Evolutionary conservation across 2,113 vertebrate species (phyloP), one percentile per base, ranked within the genome.

Genomic region (Dromaius novaehollandiae): DNA sequence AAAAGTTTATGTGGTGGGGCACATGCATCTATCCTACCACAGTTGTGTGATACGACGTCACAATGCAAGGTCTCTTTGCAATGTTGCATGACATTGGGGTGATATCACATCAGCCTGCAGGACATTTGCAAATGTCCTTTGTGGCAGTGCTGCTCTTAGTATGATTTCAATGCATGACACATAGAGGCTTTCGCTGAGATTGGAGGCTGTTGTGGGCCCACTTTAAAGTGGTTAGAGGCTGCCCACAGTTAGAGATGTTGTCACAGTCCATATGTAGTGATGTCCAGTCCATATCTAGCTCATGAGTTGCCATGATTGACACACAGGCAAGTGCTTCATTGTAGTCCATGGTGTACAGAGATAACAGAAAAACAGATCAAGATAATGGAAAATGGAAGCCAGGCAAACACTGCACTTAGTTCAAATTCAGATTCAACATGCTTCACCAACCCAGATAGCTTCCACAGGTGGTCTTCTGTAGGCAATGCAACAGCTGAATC

Each of bases 21-120:
- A 48, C 26, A 4, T 6, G 66, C 4, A 2, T 22, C 18, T 50
- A 50, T 82, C n/a, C 3, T 7, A 4, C 38, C 15, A 2, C 1
- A 3, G 30, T 8, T 86, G 74, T 32, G 44, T 36, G 48, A 38
- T 36, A 48, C 0, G 1, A 38, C 7, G 7, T 50, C 50, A 53
- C 50, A 13, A 17, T 38, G 25, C 56, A 34, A 34, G 18, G 56
- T 34, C 56, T 60, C 56, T 9, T 58, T 32, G 56, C 56, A 58
- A 11, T 6, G 6, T 32, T 18, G 28, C 30, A 19, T 26, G 48
- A 73, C 24, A 17, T 25, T 51, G 46, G 25, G 48, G 17, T n/a
- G 48, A 73, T 24, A 51, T 24, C 32, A 24, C 44, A 48, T 34
- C 7, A 24, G 15, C 16, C 70, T 51, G n/a, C 70, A 38, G 48